Percentiles rank a stretch among this genome's conserved stretches.
Conservation (phyloP, 2,888 invertebrate species). For the Orthosia incerta region DNA sequence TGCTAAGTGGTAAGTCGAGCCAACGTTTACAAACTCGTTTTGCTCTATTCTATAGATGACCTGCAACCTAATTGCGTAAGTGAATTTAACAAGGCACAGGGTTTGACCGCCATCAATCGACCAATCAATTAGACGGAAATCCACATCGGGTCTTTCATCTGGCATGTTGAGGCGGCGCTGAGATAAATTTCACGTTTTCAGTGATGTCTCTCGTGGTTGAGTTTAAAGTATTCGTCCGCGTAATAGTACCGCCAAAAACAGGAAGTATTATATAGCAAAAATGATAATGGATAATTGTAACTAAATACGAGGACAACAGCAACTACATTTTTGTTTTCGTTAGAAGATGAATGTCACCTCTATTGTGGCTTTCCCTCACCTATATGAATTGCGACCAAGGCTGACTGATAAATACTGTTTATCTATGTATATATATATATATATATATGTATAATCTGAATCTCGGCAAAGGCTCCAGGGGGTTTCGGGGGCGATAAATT, state of each 20-base stretch:
- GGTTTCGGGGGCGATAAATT: too few relatives aligned
- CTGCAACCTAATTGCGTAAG: too few relatives aligned
- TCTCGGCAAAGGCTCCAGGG: too few relatives aligned
- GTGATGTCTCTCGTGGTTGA: neutral
- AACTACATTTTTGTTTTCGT: slow-evolving; percentile 12
- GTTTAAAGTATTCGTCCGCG: neutral
- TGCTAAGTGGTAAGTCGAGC: neutral
- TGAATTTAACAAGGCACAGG: too few relatives aligned
- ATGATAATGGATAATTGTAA: slow-evolving; percentile 4
- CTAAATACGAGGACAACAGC: slow-evolving; percentile 20
- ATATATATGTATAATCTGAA: too few relatives aligned
- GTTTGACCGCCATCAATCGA: too few relatives aligned
- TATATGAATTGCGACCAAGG: neutral
- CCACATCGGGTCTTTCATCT: too few relatives aligned
- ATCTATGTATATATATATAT: too few relatives aligned
- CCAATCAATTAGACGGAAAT: too few relatives aligned
- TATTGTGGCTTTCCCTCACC: neutral
- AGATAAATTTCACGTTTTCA: too few relatives aligned
- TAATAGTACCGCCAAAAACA: neutral
- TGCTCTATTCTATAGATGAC: neutral
- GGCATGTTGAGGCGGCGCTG: too few relatives aligned
- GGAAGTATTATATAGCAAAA: neutral
- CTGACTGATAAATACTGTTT: too few relatives aligned
- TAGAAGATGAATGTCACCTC: slow-evolving; percentile 22
- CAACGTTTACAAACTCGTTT: neutral